Percentiles rank a stretch among this genome's conserved stretches.
phyloP scores from a whole-genome alignment of 1,140 invertebrate species.

The Cryptotermes secundus region DNA sequence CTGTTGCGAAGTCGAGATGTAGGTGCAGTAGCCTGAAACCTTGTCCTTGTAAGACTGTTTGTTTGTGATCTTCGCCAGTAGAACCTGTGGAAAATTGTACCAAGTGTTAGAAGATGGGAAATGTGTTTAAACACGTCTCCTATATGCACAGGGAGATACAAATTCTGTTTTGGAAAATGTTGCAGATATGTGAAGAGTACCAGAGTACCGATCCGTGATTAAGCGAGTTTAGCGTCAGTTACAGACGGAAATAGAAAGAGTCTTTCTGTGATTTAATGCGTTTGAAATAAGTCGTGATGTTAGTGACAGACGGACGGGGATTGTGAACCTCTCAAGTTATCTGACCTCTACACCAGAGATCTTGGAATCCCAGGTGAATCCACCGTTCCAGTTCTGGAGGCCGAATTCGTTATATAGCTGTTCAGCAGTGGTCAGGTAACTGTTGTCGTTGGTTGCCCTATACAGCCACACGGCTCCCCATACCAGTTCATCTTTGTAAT shows the following conservation, averaged over 20 bases:
- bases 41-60: not conserved
- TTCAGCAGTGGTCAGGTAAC: slow-evolving; percentile 45
- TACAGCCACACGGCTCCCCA: slow-evolving; percentile 51
- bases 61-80: slow-evolving; percentile 19
- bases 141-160: not conserved
- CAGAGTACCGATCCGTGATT: not conserved
- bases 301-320: not conserved
- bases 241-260: not conserved
- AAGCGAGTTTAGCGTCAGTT: not conserved
- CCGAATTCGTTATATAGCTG: slow-evolving; percentile 39
- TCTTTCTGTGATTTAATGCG: not conserved
- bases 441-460: slow-evolving; percentile 46
- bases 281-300: not conserved
- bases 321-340: not conserved
- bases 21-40: slow-evolving; percentile 54
- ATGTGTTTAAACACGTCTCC: not conserved
- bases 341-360: slow-evolving; percentile 45
- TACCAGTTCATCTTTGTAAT: slow-evolving; percentile 48
- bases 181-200: not conserved
- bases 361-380: slow-evolving; percentile 52
- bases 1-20: slow-evolving; percentile 48
- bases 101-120: not conserved
- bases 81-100: not conserved
- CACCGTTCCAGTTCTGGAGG: slow-evolving; percentile 24
- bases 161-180: not conserved